Percentiles rank a stretch among this genome's conserved stretches.
Conservation (phyloP, 1,140 invertebrate genomes). For the Ruditapes philippinarum region DNA sequence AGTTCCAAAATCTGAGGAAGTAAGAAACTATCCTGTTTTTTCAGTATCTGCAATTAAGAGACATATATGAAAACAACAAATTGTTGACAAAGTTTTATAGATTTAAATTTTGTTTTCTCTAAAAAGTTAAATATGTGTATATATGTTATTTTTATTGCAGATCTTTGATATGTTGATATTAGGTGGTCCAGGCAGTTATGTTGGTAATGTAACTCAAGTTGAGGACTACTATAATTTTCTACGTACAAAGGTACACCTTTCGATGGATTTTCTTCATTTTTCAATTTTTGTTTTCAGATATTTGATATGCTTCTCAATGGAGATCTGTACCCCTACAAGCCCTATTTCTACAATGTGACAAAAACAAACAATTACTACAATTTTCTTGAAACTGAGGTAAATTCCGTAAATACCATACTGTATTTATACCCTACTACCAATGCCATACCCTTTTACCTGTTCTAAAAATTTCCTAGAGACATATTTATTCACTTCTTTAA, state of each 20-base stretch:
- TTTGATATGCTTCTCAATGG: conserved; percentile 92
- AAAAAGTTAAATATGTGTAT: too few species aligned
- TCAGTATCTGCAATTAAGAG: too few species aligned
- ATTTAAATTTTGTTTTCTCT: too few species aligned
- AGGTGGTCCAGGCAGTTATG: conserved; percentile 89
- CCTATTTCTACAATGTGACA: conserved; percentile 92
- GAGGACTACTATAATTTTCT: conserved; percentile 93
- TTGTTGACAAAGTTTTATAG: too few species aligned
- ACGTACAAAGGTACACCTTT: conserved; percentile 84
- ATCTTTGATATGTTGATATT: conserved; percentile 91
- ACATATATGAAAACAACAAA: too few species aligned
- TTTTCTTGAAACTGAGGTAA: conserved; percentile 89
- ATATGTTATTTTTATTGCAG: conserved; percentile 87
- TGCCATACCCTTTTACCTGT: too few species aligned
- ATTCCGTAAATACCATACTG: too few species aligned
- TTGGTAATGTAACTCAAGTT: conserved; percentile 93
- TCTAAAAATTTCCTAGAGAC: too few species aligned
- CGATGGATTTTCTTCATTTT: not conserved
- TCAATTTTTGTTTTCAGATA: conserved; percentile 87
- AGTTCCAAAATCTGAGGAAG: too few species aligned
- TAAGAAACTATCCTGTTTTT: too few species aligned
- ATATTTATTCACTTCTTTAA: too few species aligned
- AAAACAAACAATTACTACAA: conserved; percentile 94
- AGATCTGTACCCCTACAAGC: conserved; percentile 89
- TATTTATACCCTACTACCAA: too few species aligned